These are phyloP conservation scores for Acleris laterana DNA, from an alignment of 2,888 invertebrate species.

Conservation along the genomic window DNA sequence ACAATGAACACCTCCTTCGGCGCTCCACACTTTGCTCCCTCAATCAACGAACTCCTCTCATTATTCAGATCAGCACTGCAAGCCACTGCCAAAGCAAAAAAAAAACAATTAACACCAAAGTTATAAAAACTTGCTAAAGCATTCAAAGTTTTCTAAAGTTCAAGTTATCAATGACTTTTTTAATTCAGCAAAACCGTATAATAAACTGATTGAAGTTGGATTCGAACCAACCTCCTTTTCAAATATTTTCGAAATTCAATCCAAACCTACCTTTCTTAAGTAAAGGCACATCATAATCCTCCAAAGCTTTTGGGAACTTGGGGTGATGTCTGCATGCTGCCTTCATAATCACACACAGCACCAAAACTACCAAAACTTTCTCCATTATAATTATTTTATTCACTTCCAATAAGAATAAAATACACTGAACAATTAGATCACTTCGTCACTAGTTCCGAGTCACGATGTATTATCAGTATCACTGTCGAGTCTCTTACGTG, in stretches of 20 bases:
- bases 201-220: too few relatives aligned
- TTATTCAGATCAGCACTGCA: conserved; percentile 61
- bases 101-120: not conserved
- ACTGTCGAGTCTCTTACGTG: conserved; percentile 52
- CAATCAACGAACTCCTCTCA: conserved; percentile 62
- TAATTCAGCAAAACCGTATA: too few relatives aligned
- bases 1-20: conserved; percentile 73
- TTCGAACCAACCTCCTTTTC: not conserved
- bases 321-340: conserved; percentile 62
- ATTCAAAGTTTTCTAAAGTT: too few relatives aligned
- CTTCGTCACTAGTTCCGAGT: conserved; percentile 45
- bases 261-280: conserved; percentile 40
- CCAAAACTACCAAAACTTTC: conserved; percentile 62
- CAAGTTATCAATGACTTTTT: too few relatives aligned
- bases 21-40: conserved; percentile 69
- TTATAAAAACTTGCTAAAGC: too few relatives aligned
- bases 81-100: conserved; percentile 56
- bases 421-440: conserved; percentile 43
- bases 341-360: conserved; percentile 60
- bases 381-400: conserved; percentile 53
- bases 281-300: conserved; percentile 46
- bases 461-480: conserved; percentile 42
- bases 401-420: conserved; percentile 17
- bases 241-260: not conserved
- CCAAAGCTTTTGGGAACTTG: conserved; percentile 61